Evolutionary conservation across 2,797 vertebrate species (phyloP).

Genomic region (Molossus alvarezi): DNA sequence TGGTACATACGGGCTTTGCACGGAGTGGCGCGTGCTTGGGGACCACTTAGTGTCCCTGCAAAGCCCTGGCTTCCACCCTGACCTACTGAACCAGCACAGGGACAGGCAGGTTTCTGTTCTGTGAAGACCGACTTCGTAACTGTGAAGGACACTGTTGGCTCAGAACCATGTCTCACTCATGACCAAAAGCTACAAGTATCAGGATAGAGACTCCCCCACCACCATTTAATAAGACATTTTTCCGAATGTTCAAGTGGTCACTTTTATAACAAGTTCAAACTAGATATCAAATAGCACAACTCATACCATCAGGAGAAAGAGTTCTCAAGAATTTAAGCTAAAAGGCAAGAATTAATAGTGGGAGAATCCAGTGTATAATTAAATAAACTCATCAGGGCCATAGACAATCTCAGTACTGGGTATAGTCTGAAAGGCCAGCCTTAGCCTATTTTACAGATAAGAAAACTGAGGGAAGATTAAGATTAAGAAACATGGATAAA

Average conservation of each 20-base stretch:
- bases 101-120: background rate
- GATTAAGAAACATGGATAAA: background rate
- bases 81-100: no score
- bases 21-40: rapidly evolving
- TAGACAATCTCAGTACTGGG: background rate
- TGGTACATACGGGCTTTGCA: background rate
- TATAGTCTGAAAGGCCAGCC: background rate
- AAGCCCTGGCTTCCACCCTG: background rate
- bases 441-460: background rate
- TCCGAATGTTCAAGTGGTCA: background rate
- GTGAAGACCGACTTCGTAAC: background rate
- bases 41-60: background rate
- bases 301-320: background rate
- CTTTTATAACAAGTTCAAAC: conserved; percentile 43
- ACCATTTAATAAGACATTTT: background rate
- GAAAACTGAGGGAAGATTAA: conserved; percentile 19
- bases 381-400: background rate
- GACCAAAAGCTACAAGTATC: background rate
- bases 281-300: background rate
- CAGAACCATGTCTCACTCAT: background rate
- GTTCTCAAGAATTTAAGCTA: conserved; percentile 18
- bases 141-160: background rate
- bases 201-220: background rate
- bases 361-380: conserved; percentile 14
- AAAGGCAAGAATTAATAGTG: conserved; percentile 4